Base-by-base conservation (phyloP, 1,140 invertebrate species). In the Zaprionus lachaisei region DNA sequence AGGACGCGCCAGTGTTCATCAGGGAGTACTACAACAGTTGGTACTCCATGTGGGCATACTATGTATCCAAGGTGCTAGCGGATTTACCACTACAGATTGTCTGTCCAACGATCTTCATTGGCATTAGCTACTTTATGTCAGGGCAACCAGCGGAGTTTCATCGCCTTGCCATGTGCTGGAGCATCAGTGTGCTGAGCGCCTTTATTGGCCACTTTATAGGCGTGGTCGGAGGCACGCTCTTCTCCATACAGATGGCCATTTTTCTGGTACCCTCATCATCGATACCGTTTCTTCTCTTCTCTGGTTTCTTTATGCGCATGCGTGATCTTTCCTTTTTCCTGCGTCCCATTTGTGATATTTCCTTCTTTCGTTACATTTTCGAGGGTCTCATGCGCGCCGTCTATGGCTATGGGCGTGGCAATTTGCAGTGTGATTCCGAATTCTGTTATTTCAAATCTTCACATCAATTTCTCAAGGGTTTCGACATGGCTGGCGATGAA, bases 1-100 rank as follows among this genome's bases (percentile, higher is more conserved):
- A 96, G 54, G 97, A 98, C 93, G 95, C 97, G 74, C 93, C 95
- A n/a, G 97, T 98, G 0, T 96, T 98, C 79, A 92, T 97, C 17
- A 94, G 97, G 80, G 97, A 98, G 92, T 96, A 98, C 93, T 94
- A 96, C 20, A 98, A 98, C 91, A 97, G 97, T 83, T 98, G 97
- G 97, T 98, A 98, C 90, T 96, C 96, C n/a, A 92, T 98, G 6
- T 95, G 95, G 54, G 95, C 96, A 0, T 98, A 98, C 91, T 98
- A 97, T 79, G 93, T 96, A n/a, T 96, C 97, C 5, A 98, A 97
- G 93, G 95, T 97, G 15, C 91, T 98, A 63, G 96, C 97, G 0
- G 97, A 98, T 93, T 91, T 98, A 72, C 97, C 97, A 3, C 94
- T 98, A 82, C 97, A 98, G 94, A 96, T 98, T 92, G 87, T 83